A percentile compares a stretch with the other conserved stretches of the same genome.
phyloP scores from a whole-genome alignment of 1,140 invertebrate species.

The Papilio machaon region DNA sequence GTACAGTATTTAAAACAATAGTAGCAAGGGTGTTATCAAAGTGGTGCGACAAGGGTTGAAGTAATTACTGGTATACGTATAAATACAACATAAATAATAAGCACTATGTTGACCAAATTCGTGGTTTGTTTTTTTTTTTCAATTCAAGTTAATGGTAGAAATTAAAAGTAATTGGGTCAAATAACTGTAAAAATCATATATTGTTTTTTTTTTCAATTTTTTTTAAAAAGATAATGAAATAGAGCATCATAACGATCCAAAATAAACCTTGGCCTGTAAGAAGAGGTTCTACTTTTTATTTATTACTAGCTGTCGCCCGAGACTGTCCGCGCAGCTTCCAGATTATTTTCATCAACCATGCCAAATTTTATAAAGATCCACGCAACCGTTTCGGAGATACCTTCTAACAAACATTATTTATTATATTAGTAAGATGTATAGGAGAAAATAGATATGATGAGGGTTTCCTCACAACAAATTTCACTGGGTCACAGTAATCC shows the following conservation, averaged over 20 bases:
- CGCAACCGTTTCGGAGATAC: too few relatives aligned
- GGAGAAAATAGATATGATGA: neutral
- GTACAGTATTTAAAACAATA: neutral
- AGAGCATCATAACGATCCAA: too few relatives aligned
- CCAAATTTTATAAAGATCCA: too few relatives aligned
- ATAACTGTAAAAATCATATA: too few relatives aligned
- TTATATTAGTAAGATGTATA: neutral
- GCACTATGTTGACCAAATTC: neutral
- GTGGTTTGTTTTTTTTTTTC: neutral
- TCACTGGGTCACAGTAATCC: constrained; percentile 10
- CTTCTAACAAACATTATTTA: too few relatives aligned
- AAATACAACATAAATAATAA: neutral
- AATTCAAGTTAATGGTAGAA: neutral
- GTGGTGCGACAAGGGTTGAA: neutral
- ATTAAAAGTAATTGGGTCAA: neutral
- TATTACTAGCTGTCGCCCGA: too few relatives aligned
- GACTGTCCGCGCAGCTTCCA: too few relatives aligned
- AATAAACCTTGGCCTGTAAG: too few relatives aligned
- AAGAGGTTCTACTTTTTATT: too few relatives aligned
- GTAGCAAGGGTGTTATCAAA: neutral
- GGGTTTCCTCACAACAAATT: constrained; percentile 7
- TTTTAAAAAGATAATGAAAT: too few relatives aligned
- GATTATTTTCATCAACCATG: too few relatives aligned
- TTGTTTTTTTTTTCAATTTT: neutral
- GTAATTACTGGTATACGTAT: neutral